Percentiles rank a stretch among this genome's conserved stretches.
phyloP scores from a whole-genome alignment of 92 coral and sea anemone species.

The Montipora capitata region DNA sequence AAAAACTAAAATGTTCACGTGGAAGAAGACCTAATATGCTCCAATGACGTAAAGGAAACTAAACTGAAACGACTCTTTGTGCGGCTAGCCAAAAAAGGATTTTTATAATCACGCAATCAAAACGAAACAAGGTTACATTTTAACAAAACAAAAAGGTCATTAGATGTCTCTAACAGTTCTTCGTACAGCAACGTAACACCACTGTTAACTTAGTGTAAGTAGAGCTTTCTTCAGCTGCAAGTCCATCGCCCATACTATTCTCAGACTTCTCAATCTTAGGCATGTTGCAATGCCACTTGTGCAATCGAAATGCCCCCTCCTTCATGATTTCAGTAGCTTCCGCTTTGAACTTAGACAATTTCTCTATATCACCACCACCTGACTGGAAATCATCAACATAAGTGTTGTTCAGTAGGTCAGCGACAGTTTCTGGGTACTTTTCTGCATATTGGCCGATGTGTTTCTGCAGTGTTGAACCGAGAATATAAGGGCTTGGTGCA shows the following conservation, averaged over 20 bases:
- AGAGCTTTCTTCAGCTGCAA: not conserved
- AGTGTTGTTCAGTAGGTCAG: not conserved
- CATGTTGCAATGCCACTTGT: no score
- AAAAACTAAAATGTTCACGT: not conserved
- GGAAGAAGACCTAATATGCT: not conserved
- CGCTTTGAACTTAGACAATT: no score
- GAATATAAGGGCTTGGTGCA: not conserved
- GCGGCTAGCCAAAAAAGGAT: constrained; percentile 20
- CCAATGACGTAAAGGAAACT: not conserved
- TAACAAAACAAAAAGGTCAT: constrained; percentile 22
- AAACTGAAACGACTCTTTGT: constrained; percentile 1
- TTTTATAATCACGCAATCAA: no score
- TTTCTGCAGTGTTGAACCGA: constrained; percentile 69
- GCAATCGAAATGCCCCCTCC: no score
- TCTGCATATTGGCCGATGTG: constrained; percentile 16
- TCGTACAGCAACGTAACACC: constrained; percentile 7
- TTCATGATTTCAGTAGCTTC: no score
- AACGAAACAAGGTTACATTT: no score
- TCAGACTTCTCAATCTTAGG: no score
- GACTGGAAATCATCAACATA: not conserved
- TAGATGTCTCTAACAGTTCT: not conserved
- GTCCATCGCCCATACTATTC: no score
- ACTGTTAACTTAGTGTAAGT: not conserved
- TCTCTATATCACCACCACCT: not conserved
- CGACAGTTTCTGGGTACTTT: constrained; percentile 19